Evolutionary conservation across 1,140 invertebrate species (phyloP), one percentile per base, ranked within the genome.

Genomic region (Dryas iulia): DNA sequence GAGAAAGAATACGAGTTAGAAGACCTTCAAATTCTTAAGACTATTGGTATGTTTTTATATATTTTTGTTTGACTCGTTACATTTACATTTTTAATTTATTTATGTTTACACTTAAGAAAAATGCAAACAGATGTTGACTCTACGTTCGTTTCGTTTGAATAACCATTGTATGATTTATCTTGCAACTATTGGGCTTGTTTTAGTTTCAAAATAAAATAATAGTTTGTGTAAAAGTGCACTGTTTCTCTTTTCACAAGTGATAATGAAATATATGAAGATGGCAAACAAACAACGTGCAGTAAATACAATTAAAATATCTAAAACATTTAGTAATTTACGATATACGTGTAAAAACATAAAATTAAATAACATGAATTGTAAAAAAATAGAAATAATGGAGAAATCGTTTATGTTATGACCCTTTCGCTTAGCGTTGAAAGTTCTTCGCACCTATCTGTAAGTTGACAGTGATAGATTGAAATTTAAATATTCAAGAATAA

Each of bases 21-120:
- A 71, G 95, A 96, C 78, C 94, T 96, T 71, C 95, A 96, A 80
- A 96, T 96, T 70, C 94, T 96, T 71, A 97, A 96, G 92, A 97
- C 96, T 56, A 96, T 96, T 59, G 96, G 96, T 96, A 81, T 95
- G 95, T 56, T 8, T 47, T 54, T n/a, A 39, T n/a, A 39, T 62
- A 52, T 53, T 63, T 53, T 25, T 47, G 25, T 53, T 47, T 47
- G 39, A 21, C 14, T 21, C 8, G 39, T 47, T 25, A 25, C 10
- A 52, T 14, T 39, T 60, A n/a, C 11, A 60, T 47, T 56, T 26
- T 25, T 6, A 56, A 56, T 56, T 56, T 56, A 56, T 56, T 56
- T 6, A 56, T 56, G 53, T 56, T 56, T 56, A 47, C 39, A 11
- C 2, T 14, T 21, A 12, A 11, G 11, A 26, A 26, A 56, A 56